Conservation (phyloP, 2,113 vertebrate species). For the Narcine bancroftii region DNA sequence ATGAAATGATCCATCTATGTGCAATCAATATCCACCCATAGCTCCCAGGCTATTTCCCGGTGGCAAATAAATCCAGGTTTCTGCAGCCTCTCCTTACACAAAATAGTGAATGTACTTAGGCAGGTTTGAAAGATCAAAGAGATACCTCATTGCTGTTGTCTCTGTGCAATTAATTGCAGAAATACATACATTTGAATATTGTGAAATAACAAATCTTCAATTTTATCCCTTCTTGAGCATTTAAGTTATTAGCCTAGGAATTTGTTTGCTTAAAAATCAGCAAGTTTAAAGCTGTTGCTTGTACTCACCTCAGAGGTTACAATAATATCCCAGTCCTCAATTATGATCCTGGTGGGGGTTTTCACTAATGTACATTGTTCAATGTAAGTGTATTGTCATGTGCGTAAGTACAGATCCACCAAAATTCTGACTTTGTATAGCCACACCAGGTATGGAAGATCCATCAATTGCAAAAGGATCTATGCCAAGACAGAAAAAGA, state of each 20-base stretch:
- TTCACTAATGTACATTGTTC: too few species aligned
- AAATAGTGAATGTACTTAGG: neutral
- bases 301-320: too few species aligned
- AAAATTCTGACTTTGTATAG: too few species aligned
- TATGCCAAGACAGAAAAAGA: too few species aligned
- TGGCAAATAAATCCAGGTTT: neutral
- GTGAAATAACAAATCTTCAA: neutral
- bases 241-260: neutral
- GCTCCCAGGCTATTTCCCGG: neutral
- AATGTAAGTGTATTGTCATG: too few species aligned
- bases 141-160: neutral
- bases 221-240: neutral
- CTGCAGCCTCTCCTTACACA: neutral
- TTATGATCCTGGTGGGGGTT: too few species aligned
- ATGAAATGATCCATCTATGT: constrained; percentile 37
- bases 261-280: too few species aligned
- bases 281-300: too few species aligned
- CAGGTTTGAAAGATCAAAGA: constrained; percentile 28
- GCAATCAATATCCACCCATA: neutral
- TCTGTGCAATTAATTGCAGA: neutral
- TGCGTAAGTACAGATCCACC: too few species aligned
- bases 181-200: neutral
- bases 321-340: too few species aligned
- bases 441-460: too few species aligned
- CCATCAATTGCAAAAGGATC: too few species aligned